Evolutionary conservation across 2,888 invertebrate genomes (phyloP).

Genomic region (Drosophila mimetica): DNA sequence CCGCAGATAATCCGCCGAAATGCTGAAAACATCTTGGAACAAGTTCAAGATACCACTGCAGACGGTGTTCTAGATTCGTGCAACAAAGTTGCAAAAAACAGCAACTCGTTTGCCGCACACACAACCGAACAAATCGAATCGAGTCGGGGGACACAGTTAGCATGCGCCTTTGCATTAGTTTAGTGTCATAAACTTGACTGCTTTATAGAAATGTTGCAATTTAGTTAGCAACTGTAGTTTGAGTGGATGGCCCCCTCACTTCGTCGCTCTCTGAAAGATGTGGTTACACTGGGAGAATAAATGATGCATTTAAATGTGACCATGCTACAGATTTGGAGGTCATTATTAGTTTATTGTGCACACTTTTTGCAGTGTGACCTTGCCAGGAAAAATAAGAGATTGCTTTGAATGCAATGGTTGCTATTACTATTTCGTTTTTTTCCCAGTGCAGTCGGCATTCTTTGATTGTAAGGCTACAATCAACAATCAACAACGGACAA

Average conservation of each 20-base stretch:
- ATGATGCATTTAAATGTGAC: not conserved
- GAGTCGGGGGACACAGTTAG: slow-evolving; percentile 40
- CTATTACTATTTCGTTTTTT: not conserved
- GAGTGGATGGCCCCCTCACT: slow-evolving; percentile 23
- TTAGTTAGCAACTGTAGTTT: slow-evolving; percentile 41
- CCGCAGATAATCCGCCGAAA: slow-evolving; percentile 28
- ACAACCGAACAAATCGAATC: slow-evolving; percentile 1
- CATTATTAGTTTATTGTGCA: not conserved
- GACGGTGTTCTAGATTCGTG: slow-evolving; percentile 66
- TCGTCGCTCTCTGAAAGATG: not conserved
- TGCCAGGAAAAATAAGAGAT: not conserved
- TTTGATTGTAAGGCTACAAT: slow-evolving; percentile 67
- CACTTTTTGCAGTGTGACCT: not conserved
- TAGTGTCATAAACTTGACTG: slow-evolving; percentile 65
- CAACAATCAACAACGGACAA: slow-evolving; percentile 53
- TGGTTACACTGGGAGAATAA: slow-evolving; percentile 7
- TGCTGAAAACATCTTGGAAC: slow-evolving; percentile 39
- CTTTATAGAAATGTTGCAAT: slow-evolving; percentile 65
- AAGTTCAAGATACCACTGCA: slow-evolving; percentile 47
- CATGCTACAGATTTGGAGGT: not conserved
- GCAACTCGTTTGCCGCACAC: slow-evolving; percentile 56
- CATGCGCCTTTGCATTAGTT: slow-evolving; percentile 60
- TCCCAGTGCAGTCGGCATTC: slow-evolving; percentile 56
- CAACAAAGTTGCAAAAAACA: slow-evolving; percentile 68
- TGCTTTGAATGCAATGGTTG: not conserved